phyloP scores from a whole-genome alignment of 2,797 vertebrate species.

The Knipowitschia caucasica region DNA sequence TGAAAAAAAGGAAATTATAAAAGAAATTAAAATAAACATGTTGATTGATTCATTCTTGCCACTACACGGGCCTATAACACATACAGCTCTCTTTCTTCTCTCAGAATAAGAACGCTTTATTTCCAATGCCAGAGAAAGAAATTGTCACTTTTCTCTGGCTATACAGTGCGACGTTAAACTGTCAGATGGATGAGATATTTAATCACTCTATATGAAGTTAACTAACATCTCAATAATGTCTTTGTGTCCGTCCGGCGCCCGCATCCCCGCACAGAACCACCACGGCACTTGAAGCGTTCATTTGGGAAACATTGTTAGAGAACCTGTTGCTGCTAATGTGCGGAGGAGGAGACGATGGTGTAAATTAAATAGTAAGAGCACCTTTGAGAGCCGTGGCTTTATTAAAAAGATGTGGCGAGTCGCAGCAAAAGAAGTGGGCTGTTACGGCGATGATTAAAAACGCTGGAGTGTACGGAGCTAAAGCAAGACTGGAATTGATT shows the following conservation, averaged over 20 bases:
- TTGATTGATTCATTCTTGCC: too few species aligned
- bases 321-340: slow-evolving; percentile 15
- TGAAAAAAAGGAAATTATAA: too few species aligned
- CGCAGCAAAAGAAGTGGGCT: slow-evolving; percentile 4
- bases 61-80: too few species aligned
- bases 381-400: not conserved
- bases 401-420: slow-evolving; percentile 1
- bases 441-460: slow-evolving; percentile 4
- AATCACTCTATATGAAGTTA: not conserved
- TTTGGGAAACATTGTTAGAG: slow-evolving; percentile 7
- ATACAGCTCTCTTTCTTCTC: too few species aligned
- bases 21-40: too few species aligned
- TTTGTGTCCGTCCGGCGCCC: not conserved
- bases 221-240: not conserved
- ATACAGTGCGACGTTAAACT: too few species aligned
- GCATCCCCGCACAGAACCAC: not conserved
- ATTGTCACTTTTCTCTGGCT: too few species aligned
- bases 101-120: too few species aligned
- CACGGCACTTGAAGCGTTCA: not conserved
- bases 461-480: not conserved
- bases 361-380: slow-evolving; percentile 9
- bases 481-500: not conserved
- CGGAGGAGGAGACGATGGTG: slow-evolving; percentile 12
- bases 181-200: not conserved
- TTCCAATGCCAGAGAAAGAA: too few species aligned